Base-by-base conservation (phyloP, 2,113 vertebrate species). In the Channa argus region DNA sequence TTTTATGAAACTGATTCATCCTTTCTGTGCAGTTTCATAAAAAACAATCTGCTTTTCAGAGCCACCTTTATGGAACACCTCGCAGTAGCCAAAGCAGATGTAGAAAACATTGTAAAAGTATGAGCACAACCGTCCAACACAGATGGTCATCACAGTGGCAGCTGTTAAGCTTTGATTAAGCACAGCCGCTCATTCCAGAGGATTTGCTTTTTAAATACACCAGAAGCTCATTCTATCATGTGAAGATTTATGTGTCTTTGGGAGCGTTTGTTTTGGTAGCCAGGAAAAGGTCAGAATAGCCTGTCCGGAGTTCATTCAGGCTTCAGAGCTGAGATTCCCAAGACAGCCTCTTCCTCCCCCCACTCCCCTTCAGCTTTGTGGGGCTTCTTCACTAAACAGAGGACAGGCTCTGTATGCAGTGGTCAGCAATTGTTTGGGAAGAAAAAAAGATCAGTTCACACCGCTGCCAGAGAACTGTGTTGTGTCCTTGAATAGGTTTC, bases 151-250 rank as follows among this genome's bases (percentile, higher is more conserved):
- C 50, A 53, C 33, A 11, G 51, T 43, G 71, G 68, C 71, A 11
- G 43, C 70, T 5, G 70, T 52, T 86, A 76, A 78, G 65, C 86
- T 88, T 84, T 73, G 73, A 90, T 86, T 75, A 82, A 78, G 75
- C 34, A 58, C 37, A 37, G 74, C 38, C 45, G 36, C 46, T 82
- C 75, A 4, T 64, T 88, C 64, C 79, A 58, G 60, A 83, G 80
- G 71, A 85, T 81, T 85, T 83, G 38, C 44, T 63, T 63, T 67
- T 80, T 74, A 74, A 84, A 70, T 69, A 39, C 50, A 37, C 36
- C 65, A 58, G 54, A 53, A 24, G 73, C 65, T 66, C 70, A 44
- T 75, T 60, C 79, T 5, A 55, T 60, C 70, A 68, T 24, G 34
- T 15, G 63, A 1, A 70, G 67, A 75, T 79, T 83, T 71, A 51